Conservation (phyloP, 2,888 invertebrate genomes). For the Deilephila porcellus region DNA sequence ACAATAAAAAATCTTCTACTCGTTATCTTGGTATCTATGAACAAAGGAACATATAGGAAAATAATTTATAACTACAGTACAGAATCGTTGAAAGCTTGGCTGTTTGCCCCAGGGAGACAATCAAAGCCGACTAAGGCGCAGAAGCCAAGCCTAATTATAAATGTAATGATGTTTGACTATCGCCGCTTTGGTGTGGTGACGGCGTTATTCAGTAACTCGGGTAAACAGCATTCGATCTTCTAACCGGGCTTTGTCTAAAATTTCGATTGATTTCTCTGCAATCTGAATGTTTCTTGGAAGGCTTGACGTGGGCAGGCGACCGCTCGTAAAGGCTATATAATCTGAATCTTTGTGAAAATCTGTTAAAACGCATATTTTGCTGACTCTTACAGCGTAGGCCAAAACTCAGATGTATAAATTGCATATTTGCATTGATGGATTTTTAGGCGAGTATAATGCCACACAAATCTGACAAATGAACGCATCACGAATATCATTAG, state of each 20-base stretch:
- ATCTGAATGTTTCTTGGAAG: too few species aligned
- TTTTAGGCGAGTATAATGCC: not conserved
- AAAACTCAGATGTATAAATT: too few species aligned
- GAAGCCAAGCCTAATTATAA: conserved; percentile 12
- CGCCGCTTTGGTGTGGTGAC: not conserved
- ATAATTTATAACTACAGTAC: not conserved
- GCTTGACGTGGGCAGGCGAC: too few species aligned
- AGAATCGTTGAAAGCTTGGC: not conserved
- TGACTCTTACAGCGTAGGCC: too few species aligned
- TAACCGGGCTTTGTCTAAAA: too few species aligned
- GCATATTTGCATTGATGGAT: too few species aligned
- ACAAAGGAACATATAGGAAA: not conserved
- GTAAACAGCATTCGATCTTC: too few species aligned
- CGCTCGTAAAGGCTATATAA: too few species aligned
- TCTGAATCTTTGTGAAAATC: too few species aligned
- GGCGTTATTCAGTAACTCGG: not conserved
- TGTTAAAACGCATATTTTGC: too few species aligned
- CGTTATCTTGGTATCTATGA: not conserved
- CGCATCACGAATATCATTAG: not conserved
- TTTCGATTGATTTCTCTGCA: too few species aligned
- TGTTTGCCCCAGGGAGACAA: conserved; percentile 7
- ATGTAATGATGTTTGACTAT: not conserved
- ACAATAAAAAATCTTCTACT: too few species aligned
- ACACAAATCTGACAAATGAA: not conserved
- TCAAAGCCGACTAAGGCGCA: conserved; percentile 8